Conservation (phyloP, 2,797 vertebrate species). For the Kryptolebias ocellatus region DNA sequence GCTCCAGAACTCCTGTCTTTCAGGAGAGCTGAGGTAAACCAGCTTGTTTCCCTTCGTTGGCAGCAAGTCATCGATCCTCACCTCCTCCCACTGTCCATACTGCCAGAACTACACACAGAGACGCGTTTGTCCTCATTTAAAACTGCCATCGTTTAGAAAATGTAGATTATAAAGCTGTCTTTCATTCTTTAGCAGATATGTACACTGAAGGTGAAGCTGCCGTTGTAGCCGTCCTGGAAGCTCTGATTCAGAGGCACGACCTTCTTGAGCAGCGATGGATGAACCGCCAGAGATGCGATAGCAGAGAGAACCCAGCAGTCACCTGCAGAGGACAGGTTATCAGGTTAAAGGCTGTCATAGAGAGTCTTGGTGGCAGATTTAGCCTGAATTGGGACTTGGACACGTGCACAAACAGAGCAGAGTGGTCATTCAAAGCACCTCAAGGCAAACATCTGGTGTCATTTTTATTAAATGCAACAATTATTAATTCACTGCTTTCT, state of each 20-base stretch:
- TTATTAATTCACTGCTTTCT: neutral
- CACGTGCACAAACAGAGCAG: no score
- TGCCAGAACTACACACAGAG: constrained; percentile 81
- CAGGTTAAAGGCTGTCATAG: neutral
- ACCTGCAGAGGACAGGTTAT: constrained; percentile 48
- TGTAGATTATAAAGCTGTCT: neutral
- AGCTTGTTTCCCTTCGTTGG: constrained; percentile 69
- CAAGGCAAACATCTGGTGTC: no score
- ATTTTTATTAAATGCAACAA: neutral
- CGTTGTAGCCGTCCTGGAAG: constrained; percentile 76
- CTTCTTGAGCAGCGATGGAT: constrained; percentile 71
- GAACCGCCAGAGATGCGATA: constrained; percentile 77
- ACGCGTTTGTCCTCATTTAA: neutral
- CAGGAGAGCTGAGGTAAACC: constrained; percentile 76
- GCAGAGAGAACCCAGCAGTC: constrained; percentile 86
- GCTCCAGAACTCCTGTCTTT: constrained; percentile 83
- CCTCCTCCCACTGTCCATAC: constrained; percentile 82
- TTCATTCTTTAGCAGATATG: neutral
- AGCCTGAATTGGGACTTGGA: no score
- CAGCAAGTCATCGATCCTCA: constrained; percentile 79
- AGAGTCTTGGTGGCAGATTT: no score
- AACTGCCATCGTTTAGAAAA: neutral
- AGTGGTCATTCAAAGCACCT: no score
- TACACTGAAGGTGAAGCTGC: constrained; percentile 82
- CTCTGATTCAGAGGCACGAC: constrained; percentile 77